phyloP scores from a whole-genome alignment of 1,140 invertebrate species.

The Caenorhabditis brenneri region DNA sequence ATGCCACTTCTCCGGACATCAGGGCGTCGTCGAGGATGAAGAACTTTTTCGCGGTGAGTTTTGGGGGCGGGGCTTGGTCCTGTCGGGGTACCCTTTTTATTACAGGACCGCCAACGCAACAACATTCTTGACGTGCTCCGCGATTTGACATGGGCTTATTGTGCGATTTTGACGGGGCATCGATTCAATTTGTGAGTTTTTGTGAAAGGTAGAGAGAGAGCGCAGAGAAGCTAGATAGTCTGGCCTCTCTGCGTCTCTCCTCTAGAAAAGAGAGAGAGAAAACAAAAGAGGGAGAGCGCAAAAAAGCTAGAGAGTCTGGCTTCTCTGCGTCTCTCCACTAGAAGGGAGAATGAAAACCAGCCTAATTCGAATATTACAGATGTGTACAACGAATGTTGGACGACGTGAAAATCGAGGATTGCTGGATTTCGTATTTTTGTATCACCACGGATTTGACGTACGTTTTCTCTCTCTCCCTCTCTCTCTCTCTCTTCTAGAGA shows the following conservation, averaged over 20 bases:
- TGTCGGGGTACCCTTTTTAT: background rate
- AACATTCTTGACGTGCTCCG: slow-evolving; percentile 48
- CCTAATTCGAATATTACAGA: too few species aligned
- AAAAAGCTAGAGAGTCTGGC: too few species aligned
- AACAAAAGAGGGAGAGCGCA: too few species aligned
- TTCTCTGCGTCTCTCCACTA: too few species aligned
- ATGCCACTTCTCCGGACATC: slow-evolving; percentile 90
- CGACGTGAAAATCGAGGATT: slow-evolving; percentile 91
- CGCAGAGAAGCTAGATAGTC: too few species aligned
- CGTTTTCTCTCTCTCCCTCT: too few species aligned
- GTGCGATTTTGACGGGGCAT: slow-evolving; percentile 71
- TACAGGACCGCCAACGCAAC: background rate
- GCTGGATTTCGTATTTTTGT: slow-evolving; percentile 98
- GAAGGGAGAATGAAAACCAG: too few species aligned
- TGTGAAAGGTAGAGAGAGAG: too few species aligned
- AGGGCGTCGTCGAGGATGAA: slow-evolving; percentile 81
- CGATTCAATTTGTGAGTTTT: slow-evolving; percentile 79
- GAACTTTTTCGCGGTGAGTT: slow-evolving; percentile 90
- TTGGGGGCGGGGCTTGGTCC: too few species aligned
- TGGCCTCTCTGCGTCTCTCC: too few species aligned
- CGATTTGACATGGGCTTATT: slow-evolving; percentile 70
- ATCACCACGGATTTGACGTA: slow-evolving; percentile 86
- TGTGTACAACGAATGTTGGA: slow-evolving; percentile 77
- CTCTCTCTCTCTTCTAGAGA: too few species aligned
- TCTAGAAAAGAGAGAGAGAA: too few species aligned